Percentiles rank a stretch among this genome's conserved stretches.
These are phyloP conservation scores for Liopterus haemorrhoidalis DNA, from an alignment of 2,888 invertebrate species.

Conservation along the genomic window DNA sequence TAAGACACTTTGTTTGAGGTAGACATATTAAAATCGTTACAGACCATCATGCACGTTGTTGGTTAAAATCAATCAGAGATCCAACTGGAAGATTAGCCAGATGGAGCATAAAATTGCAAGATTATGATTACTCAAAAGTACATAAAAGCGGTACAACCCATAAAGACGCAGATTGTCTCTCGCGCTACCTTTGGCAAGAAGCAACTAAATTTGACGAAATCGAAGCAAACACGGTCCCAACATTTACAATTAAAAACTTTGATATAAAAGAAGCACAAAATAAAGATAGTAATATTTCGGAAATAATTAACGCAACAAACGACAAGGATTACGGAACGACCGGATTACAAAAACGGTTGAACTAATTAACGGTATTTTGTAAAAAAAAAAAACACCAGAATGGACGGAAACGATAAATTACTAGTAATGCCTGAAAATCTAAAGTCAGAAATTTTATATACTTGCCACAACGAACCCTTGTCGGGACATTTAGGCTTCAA, in stretches of 20 bases:
- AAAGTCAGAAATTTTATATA: slow-evolving; percentile 4
- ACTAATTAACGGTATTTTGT: neutral
- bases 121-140: slow-evolving; percentile 23
- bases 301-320: slow-evolving; percentile 22
- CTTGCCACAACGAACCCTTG: slow-evolving; percentile 5
- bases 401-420: neutral
- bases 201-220: slow-evolving; percentile 1
- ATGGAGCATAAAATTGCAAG: slow-evolving; percentile 24
- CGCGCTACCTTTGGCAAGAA: neutral
- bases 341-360: slow-evolving; percentile 17
- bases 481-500: slow-evolving; percentile 6
- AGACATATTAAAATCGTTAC: slow-evolving; percentile 4
- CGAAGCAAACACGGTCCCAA: slow-evolving; percentile 3
- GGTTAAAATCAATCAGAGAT: slow-evolving; percentile 13
- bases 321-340: slow-evolving; percentile 18
- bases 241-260: slow-evolving; percentile 7
- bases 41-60: slow-evolving; percentile 19
- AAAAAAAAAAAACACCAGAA: neutral
- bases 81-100: slow-evolving; percentile 20
- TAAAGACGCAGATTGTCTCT: slow-evolving; percentile 20
- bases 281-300: slow-evolving; percentile 15
- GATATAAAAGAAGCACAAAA: slow-evolving; percentile 24
- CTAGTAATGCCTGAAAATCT: slow-evolving; percentile 4
- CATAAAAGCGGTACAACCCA: slow-evolving; percentile 22
- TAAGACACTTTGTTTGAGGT: slow-evolving; percentile 13